A percentile compares a stretch with the other conserved stretches of the same genome.
Conservation (phyloP, 2,113 vertebrate species). For the Nycticryphes semicollaris region DNA sequence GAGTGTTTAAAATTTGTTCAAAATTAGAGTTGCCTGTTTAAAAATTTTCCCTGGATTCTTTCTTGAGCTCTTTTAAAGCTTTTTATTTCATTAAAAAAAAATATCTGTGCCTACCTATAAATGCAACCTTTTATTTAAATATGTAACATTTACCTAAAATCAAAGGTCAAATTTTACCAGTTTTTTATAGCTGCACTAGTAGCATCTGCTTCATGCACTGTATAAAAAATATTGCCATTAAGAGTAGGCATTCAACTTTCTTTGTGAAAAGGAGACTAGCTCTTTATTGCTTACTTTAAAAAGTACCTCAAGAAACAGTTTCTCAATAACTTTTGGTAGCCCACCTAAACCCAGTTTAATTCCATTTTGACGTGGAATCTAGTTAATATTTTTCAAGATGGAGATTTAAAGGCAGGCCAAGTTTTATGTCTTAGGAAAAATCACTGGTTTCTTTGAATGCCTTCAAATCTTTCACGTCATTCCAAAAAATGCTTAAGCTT, state of each 20-base stretch:
- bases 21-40: constrained; percentile 57
- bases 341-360: neutral
- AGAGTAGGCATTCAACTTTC: neutral
- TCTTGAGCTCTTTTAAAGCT: neutral
- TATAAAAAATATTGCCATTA: neutral
- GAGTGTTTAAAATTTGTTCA: constrained; percentile 60
- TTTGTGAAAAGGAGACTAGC: neutral
- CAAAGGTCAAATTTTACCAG: constrained; percentile 42
- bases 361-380: neutral
- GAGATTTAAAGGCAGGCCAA: neutral
- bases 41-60: constrained; percentile 2
- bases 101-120: neutral
- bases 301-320: neutral
- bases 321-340: neutral
- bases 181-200: constrained; percentile 5
- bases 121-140: constrained; percentile 41
- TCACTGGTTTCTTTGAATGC: neutral
- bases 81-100: neutral
- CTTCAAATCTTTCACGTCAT: neutral
- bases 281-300: neutral
- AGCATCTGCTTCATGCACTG: neutral
- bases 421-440: neutral
- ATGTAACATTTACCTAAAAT: constrained; percentile 39
- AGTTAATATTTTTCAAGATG: neutral
- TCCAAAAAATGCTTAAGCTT: neutral